These are phyloP conservation scores for Xiphorhynchus erythropygius DNA, from an alignment of 2,797 vertebrate species.

Conservation along the genomic window DNA sequence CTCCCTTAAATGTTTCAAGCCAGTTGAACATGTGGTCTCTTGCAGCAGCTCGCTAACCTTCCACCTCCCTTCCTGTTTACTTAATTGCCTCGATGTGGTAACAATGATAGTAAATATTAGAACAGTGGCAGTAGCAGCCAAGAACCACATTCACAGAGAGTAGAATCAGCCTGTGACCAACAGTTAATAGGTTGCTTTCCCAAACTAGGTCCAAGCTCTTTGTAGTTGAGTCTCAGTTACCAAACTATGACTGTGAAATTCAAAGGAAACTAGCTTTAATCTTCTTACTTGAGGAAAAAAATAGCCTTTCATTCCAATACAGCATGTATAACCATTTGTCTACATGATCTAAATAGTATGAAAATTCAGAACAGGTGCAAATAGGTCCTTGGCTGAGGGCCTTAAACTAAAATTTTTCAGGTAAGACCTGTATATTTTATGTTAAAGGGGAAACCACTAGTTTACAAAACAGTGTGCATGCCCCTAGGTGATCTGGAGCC, in stretches of 20 bases:
- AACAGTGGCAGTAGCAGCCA: neutral
- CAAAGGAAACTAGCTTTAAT: neutral
- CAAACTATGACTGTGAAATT: neutral
- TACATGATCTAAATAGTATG: neutral
- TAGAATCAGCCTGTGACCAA: neutral
- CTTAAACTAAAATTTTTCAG: neutral
- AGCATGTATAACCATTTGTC: neutral
- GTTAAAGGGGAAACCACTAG: neutral
- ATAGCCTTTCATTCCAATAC: neutral
- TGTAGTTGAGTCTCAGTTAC: neutral
- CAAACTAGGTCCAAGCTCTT: neutral
- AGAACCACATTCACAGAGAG: neutral
- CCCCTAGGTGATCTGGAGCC: neutral
- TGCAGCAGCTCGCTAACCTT: neutral
- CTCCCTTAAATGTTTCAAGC: neutral
- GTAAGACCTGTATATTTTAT: neutral
- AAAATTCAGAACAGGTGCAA: neutral
- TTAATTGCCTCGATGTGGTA: neutral
- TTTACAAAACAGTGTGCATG: neutral
- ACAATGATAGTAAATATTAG: conserved; percentile 2
- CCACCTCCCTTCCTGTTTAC: conserved; percentile 55
- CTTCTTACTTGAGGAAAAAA: neutral
- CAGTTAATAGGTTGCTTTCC: neutral
- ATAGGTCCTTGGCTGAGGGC: neutral
- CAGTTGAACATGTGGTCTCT: neutral